Percentiles rank a stretch among this genome's conserved stretches.
Evolutionary conservation across 2,888 invertebrate genomes (phyloP).

Genomic region (Ennomos fuscantarius): DNA sequence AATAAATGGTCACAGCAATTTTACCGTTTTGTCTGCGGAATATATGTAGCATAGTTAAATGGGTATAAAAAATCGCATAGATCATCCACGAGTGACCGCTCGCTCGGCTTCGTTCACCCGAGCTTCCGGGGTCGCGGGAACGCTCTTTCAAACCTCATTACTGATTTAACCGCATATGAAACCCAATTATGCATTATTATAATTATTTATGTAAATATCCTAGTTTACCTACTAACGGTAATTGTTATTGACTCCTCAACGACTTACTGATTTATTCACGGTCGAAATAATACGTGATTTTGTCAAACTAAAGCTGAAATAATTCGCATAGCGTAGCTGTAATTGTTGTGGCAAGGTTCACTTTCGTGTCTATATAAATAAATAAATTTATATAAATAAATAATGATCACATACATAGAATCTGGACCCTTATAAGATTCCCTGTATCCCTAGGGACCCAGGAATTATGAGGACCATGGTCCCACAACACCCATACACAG

Average conservation of each 20-base stretch:
- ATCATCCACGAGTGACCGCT: constrained; percentile 75
- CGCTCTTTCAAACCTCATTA: constrained; percentile 65
- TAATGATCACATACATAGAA: too few species aligned
- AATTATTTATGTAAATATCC: background rate
- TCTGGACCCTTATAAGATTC: too few species aligned
- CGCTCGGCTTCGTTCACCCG: constrained; percentile 36
- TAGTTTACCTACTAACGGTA: background rate
- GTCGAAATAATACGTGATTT: constrained; percentile 33
- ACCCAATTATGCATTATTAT: constrained; percentile 13
- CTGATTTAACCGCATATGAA: constrained; percentile 49
- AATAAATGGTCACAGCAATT: constrained; percentile 32
- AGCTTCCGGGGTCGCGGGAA: constrained; percentile 53
- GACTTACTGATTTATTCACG: constrained; percentile 7
- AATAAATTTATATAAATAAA: too few species aligned
- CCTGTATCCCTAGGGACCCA: too few species aligned
- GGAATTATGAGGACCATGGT: too few species aligned
- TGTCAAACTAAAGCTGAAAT: too few species aligned
- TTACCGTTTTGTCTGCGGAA: constrained; percentile 38
- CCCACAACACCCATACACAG: too few species aligned
- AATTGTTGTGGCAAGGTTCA: background rate
- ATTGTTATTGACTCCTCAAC: constrained; percentile 7
- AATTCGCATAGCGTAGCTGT: background rate
- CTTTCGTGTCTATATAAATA: too few species aligned
- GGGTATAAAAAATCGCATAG: constrained; percentile 69
- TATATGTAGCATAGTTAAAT: constrained; percentile 66